Base-by-base conservation (phyloP, 2,888 invertebrate genomes). In the Copidosoma aretas region DNA sequence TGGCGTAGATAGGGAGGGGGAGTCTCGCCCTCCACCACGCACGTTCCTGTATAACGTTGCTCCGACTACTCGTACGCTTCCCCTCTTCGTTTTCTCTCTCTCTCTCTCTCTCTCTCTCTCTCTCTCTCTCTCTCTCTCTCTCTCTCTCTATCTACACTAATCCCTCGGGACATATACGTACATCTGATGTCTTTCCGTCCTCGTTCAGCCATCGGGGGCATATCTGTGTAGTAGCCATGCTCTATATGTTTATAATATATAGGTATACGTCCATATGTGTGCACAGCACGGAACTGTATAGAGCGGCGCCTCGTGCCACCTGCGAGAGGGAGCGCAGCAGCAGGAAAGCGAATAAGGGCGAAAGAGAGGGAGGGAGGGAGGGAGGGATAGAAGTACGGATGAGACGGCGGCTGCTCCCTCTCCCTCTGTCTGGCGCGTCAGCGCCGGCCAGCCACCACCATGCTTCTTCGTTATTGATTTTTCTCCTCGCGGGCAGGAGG, bases 401-500 rank as follows among this genome's bases (percentile, higher is more conserved):
- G 24, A 24, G 51, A 57, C 43, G 62, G 5, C 5, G 52, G 52
- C 19, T 17, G 49, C 19, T n/a, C 19, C 41, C 41, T 3, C 43
- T 46, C 43, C 12, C 43, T 46, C 14, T 14, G 43, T 24, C 24
- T 15, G 52, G 41, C 58, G 65, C 54, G 3, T 4, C 3, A 4
- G 63, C 53, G 53, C 56, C 56, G 60, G 32, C 15, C 60, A 32
- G 19, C 63, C 65, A 56, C 60, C 60, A 70, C 46, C 65, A 64
- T 60, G 62, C 68, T 65, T 59, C 64, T 53, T 54, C 60, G 64
- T 66, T 68, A 70, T 70, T 70, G 70, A 70, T 70, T 70, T 70
- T 70, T 70, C 69, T 65, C 64, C 49, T 41, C 22, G 46, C 43
- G 14, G 51, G 52, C 57, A 41, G 24, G 53, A 46, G n/a, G 41